These are phyloP conservation scores for Plagiodera versicolora DNA, from an alignment of 2,888 invertebrate species.

Conservation along the genomic window DNA sequence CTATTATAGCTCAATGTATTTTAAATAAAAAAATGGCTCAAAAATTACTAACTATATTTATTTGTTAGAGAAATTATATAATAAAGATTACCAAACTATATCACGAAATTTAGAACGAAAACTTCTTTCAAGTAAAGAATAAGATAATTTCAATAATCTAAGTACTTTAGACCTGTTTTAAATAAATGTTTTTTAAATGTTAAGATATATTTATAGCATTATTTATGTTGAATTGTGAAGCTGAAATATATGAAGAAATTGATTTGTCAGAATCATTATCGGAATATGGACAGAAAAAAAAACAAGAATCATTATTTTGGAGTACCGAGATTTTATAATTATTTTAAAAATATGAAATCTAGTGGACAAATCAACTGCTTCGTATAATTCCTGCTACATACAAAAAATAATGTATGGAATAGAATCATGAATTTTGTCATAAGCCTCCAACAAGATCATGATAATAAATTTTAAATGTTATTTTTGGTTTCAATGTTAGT, in stretches of 20 bases:
- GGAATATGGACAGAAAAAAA: too few relatives aligned
- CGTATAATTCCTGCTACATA: neutral
- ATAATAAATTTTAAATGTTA: conserved; percentile 48
- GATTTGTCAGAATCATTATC: neutral
- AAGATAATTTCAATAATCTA: conserved; percentile 24
- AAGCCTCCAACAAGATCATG: conserved; percentile 51
- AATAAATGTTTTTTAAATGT: conserved; percentile 49
- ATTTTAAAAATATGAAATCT: neutral
- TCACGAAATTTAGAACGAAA: conserved; percentile 31
- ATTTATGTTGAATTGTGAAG: conserved; percentile 39
- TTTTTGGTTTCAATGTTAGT: conserved; percentile 4
- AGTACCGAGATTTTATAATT: neutral
- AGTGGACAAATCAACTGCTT: conserved; percentile 6
- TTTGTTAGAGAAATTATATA: conserved; percentile 21
- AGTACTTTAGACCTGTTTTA: conserved; percentile 45
- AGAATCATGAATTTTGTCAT: conserved; percentile 48
- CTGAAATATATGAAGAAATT: conserved; percentile 2
- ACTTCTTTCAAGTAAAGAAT: conserved; percentile 27
- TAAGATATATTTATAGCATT: conserved; percentile 42
- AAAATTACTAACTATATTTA: conserved; percentile 31
- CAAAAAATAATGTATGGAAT: conserved; percentile 37
- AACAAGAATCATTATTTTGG: too few relatives aligned
- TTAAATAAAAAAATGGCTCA: conserved; percentile 36
- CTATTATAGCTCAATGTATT: conserved; percentile 38
- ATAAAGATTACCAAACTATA: conserved; percentile 10